Conservation (phyloP, 2,888 invertebrate genomes). For the Callosobruchus maculatus region DNA sequence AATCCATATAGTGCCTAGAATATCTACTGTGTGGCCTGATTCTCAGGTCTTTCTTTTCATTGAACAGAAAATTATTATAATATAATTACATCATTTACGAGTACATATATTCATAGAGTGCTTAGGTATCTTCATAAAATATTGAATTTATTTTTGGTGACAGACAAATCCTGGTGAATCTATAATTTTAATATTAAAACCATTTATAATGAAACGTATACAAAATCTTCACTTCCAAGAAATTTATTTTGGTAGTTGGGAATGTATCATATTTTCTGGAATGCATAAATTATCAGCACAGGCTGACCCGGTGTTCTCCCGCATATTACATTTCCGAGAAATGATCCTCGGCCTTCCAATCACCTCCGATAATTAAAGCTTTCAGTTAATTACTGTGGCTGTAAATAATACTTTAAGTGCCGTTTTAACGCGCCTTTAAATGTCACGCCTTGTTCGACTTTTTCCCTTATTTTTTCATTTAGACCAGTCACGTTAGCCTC, state of each 20-base stretch:
- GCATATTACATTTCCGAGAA: conserved; percentile 39
- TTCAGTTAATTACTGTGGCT: conserved; percentile 47
- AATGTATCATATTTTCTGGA: background rate
- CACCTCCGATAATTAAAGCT: conserved; percentile 47
- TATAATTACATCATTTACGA: too few relatives aligned
- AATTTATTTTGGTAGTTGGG: background rate
- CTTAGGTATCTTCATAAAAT: too few relatives aligned
- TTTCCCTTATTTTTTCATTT: background rate
- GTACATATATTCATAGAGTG: too few relatives aligned
- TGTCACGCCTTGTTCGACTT: conserved; percentile 41
- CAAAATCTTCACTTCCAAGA: background rate
- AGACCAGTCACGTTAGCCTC: background rate
- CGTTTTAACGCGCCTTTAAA: conserved; percentile 50
- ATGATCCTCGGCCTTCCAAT: conserved; percentile 43
- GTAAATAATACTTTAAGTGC: conserved; percentile 52
- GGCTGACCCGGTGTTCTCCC: background rate
- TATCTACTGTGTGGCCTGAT: too few relatives aligned
- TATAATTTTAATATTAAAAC: too few relatives aligned
- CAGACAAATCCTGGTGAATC: too few relatives aligned
- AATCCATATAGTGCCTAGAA: too few relatives aligned
- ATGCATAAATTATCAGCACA: background rate
- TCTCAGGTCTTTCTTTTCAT: too few relatives aligned
- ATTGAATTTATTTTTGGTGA: too few relatives aligned
- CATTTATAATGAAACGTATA: too few relatives aligned
- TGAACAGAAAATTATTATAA: too few relatives aligned